Conservation (phyloP, 2,113 vertebrate genomes). For the Clarias magur region DNA sequence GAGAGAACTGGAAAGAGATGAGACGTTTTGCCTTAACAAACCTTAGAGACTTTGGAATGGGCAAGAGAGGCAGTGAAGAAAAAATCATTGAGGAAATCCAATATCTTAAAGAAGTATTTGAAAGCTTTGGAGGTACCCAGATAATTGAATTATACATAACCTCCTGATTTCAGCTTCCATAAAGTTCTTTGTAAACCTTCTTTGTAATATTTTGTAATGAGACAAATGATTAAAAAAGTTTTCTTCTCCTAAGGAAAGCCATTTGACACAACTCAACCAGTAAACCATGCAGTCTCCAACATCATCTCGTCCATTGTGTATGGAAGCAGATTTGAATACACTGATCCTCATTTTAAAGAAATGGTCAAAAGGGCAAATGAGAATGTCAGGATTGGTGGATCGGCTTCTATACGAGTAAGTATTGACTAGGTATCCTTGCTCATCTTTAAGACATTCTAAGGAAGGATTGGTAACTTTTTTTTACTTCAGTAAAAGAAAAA, state of each 20-base stretch:
- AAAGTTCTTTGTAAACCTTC: not conserved
- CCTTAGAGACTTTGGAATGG: conserved; percentile 70
- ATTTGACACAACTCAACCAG: conserved; percentile 46
- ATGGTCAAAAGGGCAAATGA: conserved; percentile 49
- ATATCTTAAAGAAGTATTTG: conserved; percentile 59
- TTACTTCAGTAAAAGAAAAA: too few species aligned
- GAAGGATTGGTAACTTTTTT: not conserved
- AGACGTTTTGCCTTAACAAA: conserved; percentile 65
- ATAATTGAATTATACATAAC: not conserved
- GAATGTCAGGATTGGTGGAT: conserved; percentile 36
- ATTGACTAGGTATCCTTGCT: not conserved
- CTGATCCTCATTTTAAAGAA: conserved; percentile 36
- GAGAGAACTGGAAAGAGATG: conserved; percentile 68
- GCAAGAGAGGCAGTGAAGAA: conserved; percentile 62
- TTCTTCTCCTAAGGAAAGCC: conserved; percentile 49
- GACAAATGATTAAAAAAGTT: too few species aligned
- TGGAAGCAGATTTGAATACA: conserved; percentile 55
- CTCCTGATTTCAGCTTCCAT: not conserved
- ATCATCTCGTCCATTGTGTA: conserved; percentile 58
- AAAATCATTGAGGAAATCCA: conserved; percentile 66
- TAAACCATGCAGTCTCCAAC: conserved; percentile 55
- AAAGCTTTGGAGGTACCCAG: conserved; percentile 60
- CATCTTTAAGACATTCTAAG: conserved; percentile 51
- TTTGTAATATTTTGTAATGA: not conserved
- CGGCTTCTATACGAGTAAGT: conserved; percentile 40